A percentile compares a stretch with the other conserved stretches of the same genome.
phyloP scores from a whole-genome alignment of 2,113 vertebrate genomes.

The Zapus hudsonius region DNA sequence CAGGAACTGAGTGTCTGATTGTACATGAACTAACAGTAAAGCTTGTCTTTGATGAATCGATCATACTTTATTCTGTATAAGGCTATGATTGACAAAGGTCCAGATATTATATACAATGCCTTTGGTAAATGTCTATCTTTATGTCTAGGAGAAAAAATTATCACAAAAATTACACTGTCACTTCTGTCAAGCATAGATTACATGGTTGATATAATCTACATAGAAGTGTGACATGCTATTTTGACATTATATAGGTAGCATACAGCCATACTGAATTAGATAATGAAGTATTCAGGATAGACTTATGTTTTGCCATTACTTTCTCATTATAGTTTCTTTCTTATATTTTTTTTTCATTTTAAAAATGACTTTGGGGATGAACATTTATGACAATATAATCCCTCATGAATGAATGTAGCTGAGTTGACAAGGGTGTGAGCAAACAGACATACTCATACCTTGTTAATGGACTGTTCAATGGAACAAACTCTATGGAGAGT shows the following conservation, averaged over 20 bases:
- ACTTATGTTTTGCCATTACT: background rate
- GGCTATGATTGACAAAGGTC: constrained; percentile 19
- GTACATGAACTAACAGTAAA: background rate
- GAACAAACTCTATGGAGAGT: background rate
- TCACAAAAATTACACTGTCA: constrained; percentile 35
- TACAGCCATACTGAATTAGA: background rate
- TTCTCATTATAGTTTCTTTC: constrained; percentile 28
- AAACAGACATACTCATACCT: background rate
- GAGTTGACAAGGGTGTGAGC: background rate
- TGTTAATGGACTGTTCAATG: background rate
- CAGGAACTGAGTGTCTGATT: background rate
- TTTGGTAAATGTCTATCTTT: constrained; percentile 34
- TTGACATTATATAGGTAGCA: background rate
- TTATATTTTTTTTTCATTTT: background rate
- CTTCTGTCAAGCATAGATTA: background rate
- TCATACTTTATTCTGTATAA: background rate
- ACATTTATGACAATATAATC: constrained; percentile 26
- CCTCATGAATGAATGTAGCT: background rate
- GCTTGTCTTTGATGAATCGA: background rate
- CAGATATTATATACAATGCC: constrained; percentile 31
- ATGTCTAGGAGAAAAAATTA: constrained; percentile 5
- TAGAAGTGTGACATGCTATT: background rate
- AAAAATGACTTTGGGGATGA: background rate
- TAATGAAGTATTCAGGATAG: constrained; percentile 22
- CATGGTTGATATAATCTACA: background rate